Percentiles rank a stretch among this genome's conserved stretches.
phyloP scores from a whole-genome alignment of 2,113 vertebrate genomes.

The Rhabdomys dilectus region DNA sequence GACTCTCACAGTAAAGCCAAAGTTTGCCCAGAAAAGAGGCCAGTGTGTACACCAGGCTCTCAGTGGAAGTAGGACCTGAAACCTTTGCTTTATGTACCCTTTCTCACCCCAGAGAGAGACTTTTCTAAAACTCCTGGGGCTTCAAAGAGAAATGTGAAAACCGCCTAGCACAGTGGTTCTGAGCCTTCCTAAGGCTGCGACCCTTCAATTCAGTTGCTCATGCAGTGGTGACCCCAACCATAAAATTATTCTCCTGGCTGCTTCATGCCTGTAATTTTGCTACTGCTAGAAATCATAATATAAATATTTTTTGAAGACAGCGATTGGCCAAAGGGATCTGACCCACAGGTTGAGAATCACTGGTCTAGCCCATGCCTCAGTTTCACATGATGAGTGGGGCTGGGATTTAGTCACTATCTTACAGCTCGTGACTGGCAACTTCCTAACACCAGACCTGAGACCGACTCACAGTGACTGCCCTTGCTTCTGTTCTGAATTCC shows the following conservation, averaged over 20 bases:
- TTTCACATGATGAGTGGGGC: not conserved
- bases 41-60: too few relatives aligned
- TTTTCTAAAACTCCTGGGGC: not conserved
- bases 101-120: not conserved
- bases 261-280: not conserved
- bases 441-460: not conserved
- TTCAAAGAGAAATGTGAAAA: not conserved
- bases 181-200: not conserved
- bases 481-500: not conserved
- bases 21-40: not conserved
- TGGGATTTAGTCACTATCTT: not conserved
- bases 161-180: not conserved
- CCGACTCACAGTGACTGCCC: fast-evolving
- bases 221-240: too few relatives aligned
- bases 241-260: not conserved
- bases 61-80: not conserved
- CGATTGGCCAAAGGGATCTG: not conserved
- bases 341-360: not conserved
- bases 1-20: not conserved
- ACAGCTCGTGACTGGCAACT: not conserved
- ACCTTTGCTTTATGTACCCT: not conserved
- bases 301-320: not conserved
- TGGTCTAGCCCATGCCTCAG: not conserved
- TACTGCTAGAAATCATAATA: not conserved
- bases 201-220: not conserved